Evolutionary conservation across 35 echinoderm and acorn worm species (phyloP).

Genomic region (Lytechinus pictus): DNA sequence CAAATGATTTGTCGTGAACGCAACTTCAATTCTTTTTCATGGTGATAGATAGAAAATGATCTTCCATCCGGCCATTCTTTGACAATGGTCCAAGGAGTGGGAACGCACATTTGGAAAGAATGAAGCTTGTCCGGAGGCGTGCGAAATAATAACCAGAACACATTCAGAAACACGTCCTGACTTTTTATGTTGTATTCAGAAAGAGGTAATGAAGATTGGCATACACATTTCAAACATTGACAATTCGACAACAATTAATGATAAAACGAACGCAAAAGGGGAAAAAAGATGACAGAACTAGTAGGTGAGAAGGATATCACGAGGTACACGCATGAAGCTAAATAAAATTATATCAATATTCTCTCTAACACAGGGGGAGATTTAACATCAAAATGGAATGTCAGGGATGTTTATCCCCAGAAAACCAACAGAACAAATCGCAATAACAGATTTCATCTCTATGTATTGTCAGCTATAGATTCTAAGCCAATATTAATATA

Average conservation of each 20-base stretch:
- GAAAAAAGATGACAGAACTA: neutral
- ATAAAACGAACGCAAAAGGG: neutral
- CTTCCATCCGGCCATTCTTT: neutral
- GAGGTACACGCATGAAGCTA: neutral
- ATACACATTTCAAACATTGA: neutral
- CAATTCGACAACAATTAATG: neutral
- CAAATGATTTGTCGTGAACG: neutral
- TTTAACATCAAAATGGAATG: neutral
- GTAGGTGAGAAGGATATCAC: neutral
- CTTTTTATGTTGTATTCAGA: neutral
- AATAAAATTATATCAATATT: neutral
- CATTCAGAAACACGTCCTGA: neutral
- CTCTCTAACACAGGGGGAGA: neutral
- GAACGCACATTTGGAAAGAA: neutral
- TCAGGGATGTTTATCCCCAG: neutral
- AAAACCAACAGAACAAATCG: neutral
- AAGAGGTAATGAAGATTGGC: slow-evolving; percentile 11
- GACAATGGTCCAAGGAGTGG: neutral
- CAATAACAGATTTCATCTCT: neutral
- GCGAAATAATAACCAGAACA: neutral
- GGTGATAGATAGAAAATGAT: neutral
- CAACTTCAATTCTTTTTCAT: neutral
- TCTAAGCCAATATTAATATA: too few species aligned
- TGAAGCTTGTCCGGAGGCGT: neutral
- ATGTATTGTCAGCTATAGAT: neutral